These are phyloP conservation scores for Gambusia yucatana DNA, from an alignment of 2,797 vertebrate species.

Conservation along the genomic window DNA sequence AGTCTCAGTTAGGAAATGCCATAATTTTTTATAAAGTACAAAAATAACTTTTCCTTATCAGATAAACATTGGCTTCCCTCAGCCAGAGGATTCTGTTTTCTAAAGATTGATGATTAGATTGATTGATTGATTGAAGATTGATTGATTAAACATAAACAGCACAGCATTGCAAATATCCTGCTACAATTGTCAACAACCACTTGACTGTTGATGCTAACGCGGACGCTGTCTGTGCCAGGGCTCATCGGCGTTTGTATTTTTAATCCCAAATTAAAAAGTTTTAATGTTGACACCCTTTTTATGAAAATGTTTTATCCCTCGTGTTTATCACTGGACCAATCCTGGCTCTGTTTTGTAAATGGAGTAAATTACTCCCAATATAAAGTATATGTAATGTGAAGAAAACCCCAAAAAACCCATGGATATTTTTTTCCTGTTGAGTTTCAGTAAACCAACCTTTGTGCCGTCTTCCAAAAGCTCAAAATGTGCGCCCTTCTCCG, in stretches of 20 bases:
- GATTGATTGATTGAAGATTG: no score
- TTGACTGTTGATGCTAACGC: no score
- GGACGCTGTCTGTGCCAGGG: no score
- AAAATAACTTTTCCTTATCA: slow-evolving; percentile 1
- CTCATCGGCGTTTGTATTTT: no score
- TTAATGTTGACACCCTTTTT: no score
- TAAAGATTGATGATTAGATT: no score
- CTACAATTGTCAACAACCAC: no score
- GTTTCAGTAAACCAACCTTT: slow-evolving; percentile 76
- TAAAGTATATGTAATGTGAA: background rate
- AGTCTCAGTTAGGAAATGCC: background rate
- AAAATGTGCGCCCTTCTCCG: slow-evolving; percentile 79
- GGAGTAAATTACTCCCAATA: background rate
- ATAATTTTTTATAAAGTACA: background rate
- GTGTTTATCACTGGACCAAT: background rate
- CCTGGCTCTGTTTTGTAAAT: background rate
- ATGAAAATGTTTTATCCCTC: background rate
- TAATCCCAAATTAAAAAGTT: no score
- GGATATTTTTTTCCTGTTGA: background rate
- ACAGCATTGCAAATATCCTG: background rate
- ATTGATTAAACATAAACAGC: background rate
- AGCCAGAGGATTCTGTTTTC: background rate
- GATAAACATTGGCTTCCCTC: background rate
- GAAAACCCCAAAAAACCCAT: background rate
- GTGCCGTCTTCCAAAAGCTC: slow-evolving; percentile 78